Conservation (phyloP, 2,797 vertebrate genomes). For the Pipistrellus nathusii region DNA sequence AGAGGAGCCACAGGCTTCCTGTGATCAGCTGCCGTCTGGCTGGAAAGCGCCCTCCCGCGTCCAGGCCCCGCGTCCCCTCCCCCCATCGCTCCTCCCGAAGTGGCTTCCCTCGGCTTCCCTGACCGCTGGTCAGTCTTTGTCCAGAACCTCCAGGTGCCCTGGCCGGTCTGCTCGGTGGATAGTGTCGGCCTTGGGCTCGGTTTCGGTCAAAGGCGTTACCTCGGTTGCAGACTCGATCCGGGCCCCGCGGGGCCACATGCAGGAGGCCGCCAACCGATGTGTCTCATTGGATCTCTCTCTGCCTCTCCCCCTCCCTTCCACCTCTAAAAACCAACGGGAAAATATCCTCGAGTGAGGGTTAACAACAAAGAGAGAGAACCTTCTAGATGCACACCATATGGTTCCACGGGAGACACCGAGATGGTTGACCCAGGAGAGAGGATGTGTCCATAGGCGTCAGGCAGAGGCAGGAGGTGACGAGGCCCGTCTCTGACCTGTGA, state of each 20-base stretch:
- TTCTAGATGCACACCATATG: neutral
- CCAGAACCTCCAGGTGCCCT: neutral
- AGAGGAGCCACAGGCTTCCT: neutral
- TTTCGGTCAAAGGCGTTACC: too few relatives aligned
- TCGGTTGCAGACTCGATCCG: too few relatives aligned
- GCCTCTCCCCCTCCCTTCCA: too few relatives aligned
- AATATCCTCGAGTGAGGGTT: too few relatives aligned
- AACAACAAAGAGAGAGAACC: neutral
- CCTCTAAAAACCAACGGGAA: too few relatives aligned
- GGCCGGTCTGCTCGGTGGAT: too few relatives aligned
- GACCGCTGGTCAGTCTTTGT: neutral
- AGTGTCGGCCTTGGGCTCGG: too few relatives aligned
- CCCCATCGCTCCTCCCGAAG: neutral
- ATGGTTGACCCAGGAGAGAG: neutral
- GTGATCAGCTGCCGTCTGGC: accelerated
- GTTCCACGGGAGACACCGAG: neutral
- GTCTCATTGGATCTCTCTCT: too few relatives aligned
- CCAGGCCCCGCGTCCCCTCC: neutral
- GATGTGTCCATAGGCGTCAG: neutral
- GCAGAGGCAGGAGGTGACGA: neutral
- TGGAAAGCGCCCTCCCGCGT: neutral
- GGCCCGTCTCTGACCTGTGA: neutral
- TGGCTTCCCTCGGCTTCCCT: neutral
- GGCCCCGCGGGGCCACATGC: too few relatives aligned
- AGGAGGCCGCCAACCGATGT: too few relatives aligned